Percentiles rank a stretch among this genome's conserved stretches.
Conservation (phyloP, 2,113 vertebrate species). For the Aleadryas rufinucha region DNA sequence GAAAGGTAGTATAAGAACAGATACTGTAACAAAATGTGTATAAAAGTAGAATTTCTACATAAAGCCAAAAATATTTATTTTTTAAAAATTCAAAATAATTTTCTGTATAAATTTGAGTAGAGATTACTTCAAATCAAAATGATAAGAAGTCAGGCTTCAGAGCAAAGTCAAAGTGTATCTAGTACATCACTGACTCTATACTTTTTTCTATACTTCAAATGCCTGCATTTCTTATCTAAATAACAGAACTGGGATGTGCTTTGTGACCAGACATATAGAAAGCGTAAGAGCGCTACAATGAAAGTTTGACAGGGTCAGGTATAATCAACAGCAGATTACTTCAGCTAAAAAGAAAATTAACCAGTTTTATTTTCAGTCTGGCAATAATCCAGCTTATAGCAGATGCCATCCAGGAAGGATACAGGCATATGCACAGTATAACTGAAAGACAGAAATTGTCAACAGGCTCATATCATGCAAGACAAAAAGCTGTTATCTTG, state of each 20-base stretch:
- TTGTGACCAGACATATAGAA: neutral
- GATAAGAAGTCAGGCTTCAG: neutral
- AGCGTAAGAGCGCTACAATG: neutral
- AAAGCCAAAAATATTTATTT: neutral
- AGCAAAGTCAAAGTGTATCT: neutral
- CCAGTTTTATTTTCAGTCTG: neutral
- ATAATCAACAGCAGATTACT: slow-evolving; percentile 1
- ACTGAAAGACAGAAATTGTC: neutral
- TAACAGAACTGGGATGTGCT: neutral
- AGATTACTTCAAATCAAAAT: neutral
- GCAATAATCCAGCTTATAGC: neutral
- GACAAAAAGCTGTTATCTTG: neutral
- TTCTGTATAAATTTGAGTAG: neutral
- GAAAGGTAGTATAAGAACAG: neutral
- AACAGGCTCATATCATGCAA: neutral
- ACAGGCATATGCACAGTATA: neutral
- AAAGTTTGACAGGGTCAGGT: neutral
- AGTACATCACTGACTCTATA: neutral
- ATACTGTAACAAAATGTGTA: neutral
- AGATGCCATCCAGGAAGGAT: slow-evolving; percentile 23
- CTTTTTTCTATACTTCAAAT: neutral
- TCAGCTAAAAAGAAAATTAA: neutral
- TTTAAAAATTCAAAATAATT: neutral
- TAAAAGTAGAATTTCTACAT: neutral
- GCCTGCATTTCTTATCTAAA: neutral